Evolutionary conservation across 2,797 vertebrate species (phyloP), one percentile per base, ranked within the genome.

Genomic region (Bradypodion pumilum): DNA sequence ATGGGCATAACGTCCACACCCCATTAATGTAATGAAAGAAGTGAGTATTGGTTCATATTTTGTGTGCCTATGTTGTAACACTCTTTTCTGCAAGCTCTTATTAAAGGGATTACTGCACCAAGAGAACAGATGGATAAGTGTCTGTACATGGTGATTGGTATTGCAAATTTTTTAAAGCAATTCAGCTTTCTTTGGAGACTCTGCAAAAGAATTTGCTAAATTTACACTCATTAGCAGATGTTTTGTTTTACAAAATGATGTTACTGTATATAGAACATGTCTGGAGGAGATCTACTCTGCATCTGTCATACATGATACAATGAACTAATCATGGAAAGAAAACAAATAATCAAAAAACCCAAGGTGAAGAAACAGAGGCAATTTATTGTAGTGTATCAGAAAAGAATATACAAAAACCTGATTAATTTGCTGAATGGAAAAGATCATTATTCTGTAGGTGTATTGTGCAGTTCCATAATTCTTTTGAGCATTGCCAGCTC

Each of bases 81-180:
- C 74, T 85, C 60, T 74, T 12, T 79, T 65, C 79, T 82, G 65
- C 65, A 81, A 7, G n/a, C 85, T 21, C 80, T 82, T 25, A 59
- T 56, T 89, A 85, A 8, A 29, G 6, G 70, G 7, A 0, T 77
- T 83, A 42, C 60, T 63, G 16, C 81, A 81, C 7, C 1, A 23
- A 86, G 46, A 16, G 25, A 35, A 59, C 37, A 56, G 60, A 63
- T 56, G 40, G 74, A 72, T 42, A 32, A 79, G 82, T 73, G 81
- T 72, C 59, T 52, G 4, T 16, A 59, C 56, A 32, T 62, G 10
- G n/a, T 35, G 68, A 7, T 32, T 40, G 32, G 37, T 66, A 68
- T 46, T 68, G 40, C 83, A 44, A 46, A 5, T 66, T 76, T 84
- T 73, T 19, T n/a, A n/a, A 86, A 84, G 15, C 29, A 1, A 86